Evolutionary conservation across 2,888 invertebrate genomes (phyloP), one percentile per base, ranked within the genome.

Genomic region (Pollenia angustigena): DNA sequence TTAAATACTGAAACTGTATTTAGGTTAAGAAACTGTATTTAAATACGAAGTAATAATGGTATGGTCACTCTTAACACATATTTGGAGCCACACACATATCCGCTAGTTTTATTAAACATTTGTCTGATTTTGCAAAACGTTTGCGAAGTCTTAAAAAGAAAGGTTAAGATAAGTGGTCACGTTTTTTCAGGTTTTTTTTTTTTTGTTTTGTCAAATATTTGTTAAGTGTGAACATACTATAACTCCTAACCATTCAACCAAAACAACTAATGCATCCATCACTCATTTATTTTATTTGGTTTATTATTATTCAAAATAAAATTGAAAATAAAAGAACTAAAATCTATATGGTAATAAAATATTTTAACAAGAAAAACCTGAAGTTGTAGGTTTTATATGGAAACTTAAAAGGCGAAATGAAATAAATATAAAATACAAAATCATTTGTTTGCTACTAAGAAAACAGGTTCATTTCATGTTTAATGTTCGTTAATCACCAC

Each of bases 281-380:
- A 42, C 44, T 60, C 44, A 50, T 60, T 52, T 62, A 50, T 50
- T 50, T 18, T 16, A 23, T 66, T 32, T 46, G n/a, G 18, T 81
- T 42, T 40, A 48, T 40, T 58, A 16, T 56, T n/a, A 2, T 32
- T 54, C 4, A 72, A 71, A 62, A 16, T 62, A 50, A 74, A 64
- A 62, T 1, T 32, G 56, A 60, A 60, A n/a, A 46, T 40, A 52
- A 52, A 71, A 54, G 8, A 66, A 44, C 58, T 14, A 32, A 71
- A 75, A 74, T 54, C 32, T 62, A 40, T 52, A 50, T 58, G 66
- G 56, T 74, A 81, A 78, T 81, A 78, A 78, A 81, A 69, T 50
- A 12, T 58, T 56, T 42, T 72, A 85, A 85, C 85, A 72, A 85
- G 78, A 72, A 78, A 85, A 81, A 85, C 85, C 80, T 81, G 85